phyloP scores from a whole-genome alignment of 2,888 invertebrate species.

The Pediacus dermestoides region DNA sequence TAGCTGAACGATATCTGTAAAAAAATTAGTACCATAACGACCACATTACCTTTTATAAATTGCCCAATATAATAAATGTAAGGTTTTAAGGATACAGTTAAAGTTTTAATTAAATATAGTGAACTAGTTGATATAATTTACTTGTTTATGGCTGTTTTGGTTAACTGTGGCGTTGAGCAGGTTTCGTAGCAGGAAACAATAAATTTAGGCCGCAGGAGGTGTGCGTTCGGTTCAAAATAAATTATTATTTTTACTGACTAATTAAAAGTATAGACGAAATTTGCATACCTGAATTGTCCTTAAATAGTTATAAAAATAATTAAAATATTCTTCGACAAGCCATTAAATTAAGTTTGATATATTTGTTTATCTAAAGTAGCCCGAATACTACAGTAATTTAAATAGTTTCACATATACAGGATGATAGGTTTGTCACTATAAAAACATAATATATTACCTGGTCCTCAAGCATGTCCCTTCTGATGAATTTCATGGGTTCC shows the following conservation, averaged over 20 bases:
- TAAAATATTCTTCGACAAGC: too few species aligned
- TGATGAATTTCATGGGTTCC: constrained; percentile 86
- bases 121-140: constrained; percentile 9
- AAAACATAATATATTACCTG: constrained; percentile 62
- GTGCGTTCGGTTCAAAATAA: constrained; percentile 3
- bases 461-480: constrained; percentile 73
- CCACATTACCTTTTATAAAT: not conserved
- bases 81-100: not conserved
- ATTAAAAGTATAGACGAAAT: constrained; percentile 24
- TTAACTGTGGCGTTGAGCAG: constrained; percentile 1
- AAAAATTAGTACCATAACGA: constrained; percentile 11
- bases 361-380: too few species aligned
- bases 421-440: too few species aligned
- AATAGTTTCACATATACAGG: too few species aligned
- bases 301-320: too few species aligned
- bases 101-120: constrained; percentile 4
- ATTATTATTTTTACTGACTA: constrained; percentile 13
- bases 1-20: constrained; percentile 85
- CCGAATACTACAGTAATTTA: too few species aligned
- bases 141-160: constrained; percentile 16
- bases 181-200: constrained; percentile 18
- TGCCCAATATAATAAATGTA: not conserved
- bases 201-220: constrained; percentile 22
- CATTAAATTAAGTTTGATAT: too few species aligned
- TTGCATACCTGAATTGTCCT: constrained; percentile 10